Conservation (phyloP, 2,113 vertebrate genomes). For the Vidua macroura region DNA sequence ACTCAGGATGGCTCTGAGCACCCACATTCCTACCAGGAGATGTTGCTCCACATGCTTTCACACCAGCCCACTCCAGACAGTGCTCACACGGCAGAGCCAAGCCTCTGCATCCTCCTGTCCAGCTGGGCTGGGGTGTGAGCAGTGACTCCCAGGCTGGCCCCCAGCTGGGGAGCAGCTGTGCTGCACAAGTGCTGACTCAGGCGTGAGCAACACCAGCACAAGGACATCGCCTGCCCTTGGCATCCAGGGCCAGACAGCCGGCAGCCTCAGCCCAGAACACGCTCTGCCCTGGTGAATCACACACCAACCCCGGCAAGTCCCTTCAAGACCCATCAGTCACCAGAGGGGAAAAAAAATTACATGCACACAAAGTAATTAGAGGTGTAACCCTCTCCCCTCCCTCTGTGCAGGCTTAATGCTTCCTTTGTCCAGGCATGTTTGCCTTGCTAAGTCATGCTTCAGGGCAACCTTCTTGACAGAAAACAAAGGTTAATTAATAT, state of each 20-base stretch:
- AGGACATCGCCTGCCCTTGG: neutral
- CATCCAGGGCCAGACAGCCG: neutral
- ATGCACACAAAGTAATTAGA: constrained; percentile 62
- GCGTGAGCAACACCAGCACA: neutral
- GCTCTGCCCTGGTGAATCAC: constrained; percentile 57
- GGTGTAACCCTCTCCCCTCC: constrained; percentile 63
- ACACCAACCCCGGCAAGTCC: constrained; percentile 28
- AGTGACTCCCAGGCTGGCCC: neutral
- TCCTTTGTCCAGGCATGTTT: constrained; percentile 59
- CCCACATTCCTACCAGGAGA: neutral
- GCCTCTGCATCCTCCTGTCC: neutral
- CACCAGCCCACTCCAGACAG: neutral
- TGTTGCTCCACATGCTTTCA: neutral
- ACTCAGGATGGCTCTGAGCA: neutral
- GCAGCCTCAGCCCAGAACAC: neutral
- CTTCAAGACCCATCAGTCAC: constrained; percentile 65
- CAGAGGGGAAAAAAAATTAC: constrained; percentile 27
- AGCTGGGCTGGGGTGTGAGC: neutral
- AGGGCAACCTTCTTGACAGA: constrained; percentile 51
- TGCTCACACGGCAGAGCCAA: neutral
- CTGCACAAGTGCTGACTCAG: constrained; percentile 40
- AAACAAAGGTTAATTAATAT: constrained; percentile 56
- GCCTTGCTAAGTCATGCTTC: constrained; percentile 23
- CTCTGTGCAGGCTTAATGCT: constrained; percentile 48
- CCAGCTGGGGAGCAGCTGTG: neutral